Base-by-base conservation (phyloP, 2,888 invertebrate species). In the Platycheirus albimanus region DNA sequence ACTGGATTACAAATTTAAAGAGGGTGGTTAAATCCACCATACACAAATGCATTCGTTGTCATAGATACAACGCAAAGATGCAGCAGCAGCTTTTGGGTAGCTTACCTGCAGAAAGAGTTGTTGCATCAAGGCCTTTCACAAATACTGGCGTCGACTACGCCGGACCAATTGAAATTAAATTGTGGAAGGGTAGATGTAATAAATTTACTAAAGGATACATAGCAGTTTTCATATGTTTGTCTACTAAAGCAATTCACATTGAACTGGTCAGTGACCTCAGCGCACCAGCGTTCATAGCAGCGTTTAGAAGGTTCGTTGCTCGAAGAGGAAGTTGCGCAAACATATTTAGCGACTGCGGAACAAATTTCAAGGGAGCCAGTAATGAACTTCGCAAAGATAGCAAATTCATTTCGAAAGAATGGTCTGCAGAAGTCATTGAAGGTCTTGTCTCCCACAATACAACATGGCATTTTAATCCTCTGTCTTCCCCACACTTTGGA, bases 101-200 rank as follows among this genome's bases (percentile, higher is more conserved):
- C n/a, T n/a, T n/a, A n/a, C n/a, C n/a, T n/a, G n/a, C n/a, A n/a
- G n/a, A n/a, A n/a, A n/a, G n/a, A n/a, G n/a, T n/a, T n/a, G n/a
- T n/a, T n/a, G n/a, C n/a, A n/a, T n/a, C n/a, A n/a, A n/a, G n/a
- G n/a, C n/a, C n/a, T n/a, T n/a, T n/a, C n/a, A n/a, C n/a, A n/a
- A n/a, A n/a, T n/a, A n/a, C n/a, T n/a, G n/a, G n/a, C n/a, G n/a
- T n/a, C n/a, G n/a, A n/a, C n/a, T 7, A 47, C 69, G 69, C 47
- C 8, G 66, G 51, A 13, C 66, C 66, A n/a, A 49, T 58, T 28
- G 70, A 70, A 11, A 24, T 70, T 6, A 56, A 70, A 20, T 17
- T 58, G 28, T 58, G 70, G 49, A 70, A 58, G 41, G 58, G 58
- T n/a, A 56, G 28, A 54, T 72, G 72, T 33, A 72, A 72, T 8